A percentile compares a stretch with the other conserved stretches of the same genome.
These are phyloP conservation scores for Axis porcinus DNA, from an alignment of 2,113 vertebrate genomes.

Conservation along the genomic window DNA sequence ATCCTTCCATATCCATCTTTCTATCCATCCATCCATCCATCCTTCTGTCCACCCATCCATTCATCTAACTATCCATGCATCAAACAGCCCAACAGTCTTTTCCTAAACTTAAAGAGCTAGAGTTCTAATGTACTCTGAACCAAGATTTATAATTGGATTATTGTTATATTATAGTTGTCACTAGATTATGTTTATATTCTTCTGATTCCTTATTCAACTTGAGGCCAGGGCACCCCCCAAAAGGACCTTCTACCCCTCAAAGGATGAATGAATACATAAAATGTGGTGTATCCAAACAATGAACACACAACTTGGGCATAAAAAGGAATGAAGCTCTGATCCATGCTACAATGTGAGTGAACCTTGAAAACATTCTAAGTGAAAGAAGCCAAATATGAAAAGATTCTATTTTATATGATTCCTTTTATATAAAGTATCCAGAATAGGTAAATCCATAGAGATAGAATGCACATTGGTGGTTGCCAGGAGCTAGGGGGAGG, in stretches of 20 bases:
- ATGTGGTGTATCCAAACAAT: neutral
- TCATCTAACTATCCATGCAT: neutral
- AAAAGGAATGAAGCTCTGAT: neutral
- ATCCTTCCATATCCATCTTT: neutral
- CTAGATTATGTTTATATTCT: neutral
- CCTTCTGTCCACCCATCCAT: neutral
- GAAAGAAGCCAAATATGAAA: neutral
- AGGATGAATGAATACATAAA: neutral
- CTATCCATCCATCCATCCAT: no score
- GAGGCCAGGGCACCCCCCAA: neutral
- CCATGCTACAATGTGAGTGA: neutral
- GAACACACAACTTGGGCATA: neutral
- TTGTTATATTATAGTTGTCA: neutral
- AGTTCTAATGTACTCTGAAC: neutral
- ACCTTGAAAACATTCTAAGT: neutral
- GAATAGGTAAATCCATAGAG: neutral
- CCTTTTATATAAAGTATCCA: neutral
- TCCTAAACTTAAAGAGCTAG: neutral
- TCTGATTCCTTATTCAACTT: neutral
- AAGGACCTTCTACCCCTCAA: neutral
- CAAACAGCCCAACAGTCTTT: neutral
- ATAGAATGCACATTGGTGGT: neutral
- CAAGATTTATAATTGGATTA: neutral
- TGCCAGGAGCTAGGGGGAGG: neutral
- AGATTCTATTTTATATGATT: neutral